phyloP scores from a whole-genome alignment of 2,113 vertebrate species.

The Hemiprocne comata region DNA sequence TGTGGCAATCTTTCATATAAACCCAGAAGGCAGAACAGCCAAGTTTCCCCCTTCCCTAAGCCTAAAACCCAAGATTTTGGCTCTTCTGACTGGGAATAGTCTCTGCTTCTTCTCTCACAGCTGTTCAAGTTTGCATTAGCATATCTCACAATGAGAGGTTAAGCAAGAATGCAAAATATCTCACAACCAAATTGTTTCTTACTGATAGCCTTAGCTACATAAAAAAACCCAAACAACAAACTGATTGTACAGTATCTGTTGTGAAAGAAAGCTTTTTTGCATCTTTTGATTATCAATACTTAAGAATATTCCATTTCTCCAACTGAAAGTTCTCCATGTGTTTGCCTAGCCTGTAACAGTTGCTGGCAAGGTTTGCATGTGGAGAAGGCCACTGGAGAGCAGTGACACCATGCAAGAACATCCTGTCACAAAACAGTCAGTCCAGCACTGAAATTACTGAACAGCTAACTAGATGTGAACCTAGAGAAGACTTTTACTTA shows the following conservation, averaged over 20 bases:
- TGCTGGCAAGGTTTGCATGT: neutral
- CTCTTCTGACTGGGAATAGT: neutral
- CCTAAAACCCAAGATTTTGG: neutral
- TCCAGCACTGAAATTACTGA: no score
- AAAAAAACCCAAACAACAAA: neutral
- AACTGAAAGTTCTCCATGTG: neutral
- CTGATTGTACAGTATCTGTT: neutral
- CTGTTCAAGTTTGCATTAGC: neutral
- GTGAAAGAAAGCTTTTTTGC: neutral
- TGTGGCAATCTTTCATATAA: neutral
- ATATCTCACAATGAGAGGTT: neutral
- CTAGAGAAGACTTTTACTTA: no score
- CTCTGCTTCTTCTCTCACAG: neutral
- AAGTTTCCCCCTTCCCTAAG: neutral
- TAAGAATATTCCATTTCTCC: neutral
- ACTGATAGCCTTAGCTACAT: neutral
- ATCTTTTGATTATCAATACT: neutral
- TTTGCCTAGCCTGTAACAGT: neutral
- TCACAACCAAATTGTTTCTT: neutral
- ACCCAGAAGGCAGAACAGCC: neutral
- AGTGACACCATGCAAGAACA: no score
- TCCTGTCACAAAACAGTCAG: no score
- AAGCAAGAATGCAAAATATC: neutral
- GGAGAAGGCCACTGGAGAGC: no score
- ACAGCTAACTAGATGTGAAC: no score